These are phyloP conservation scores for Leptinotarsa texana DNA, from an alignment of 1,140 invertebrate genomes.

Conservation along the genomic window DNA sequence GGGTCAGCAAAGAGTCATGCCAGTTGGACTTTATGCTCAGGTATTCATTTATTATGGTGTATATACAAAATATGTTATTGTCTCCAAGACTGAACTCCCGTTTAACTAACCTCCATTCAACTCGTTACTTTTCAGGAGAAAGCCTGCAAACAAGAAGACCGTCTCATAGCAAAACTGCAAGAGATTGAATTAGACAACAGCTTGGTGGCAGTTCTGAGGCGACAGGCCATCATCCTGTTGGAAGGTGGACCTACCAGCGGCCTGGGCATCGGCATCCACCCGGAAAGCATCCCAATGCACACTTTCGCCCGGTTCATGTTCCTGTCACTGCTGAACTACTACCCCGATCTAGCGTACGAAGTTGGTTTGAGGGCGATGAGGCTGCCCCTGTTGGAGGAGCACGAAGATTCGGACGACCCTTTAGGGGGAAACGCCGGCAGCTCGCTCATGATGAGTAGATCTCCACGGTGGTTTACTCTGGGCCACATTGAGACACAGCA, in stretches of 20 bases:
- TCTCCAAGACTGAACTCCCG: background rate
- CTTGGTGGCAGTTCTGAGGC: constrained; percentile 64
- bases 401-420: constrained; percentile 65
- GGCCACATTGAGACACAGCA: constrained; percentile 82
- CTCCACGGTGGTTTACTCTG: constrained; percentile 73
- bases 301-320: constrained; percentile 82
- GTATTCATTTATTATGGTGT: constrained; percentile 45
- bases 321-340: constrained; percentile 70
- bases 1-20: constrained; percentile 78
- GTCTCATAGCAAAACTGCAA: constrained; percentile 73
- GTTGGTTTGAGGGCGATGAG: constrained; percentile 68
- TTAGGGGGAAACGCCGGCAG: constrained; percentile 54
- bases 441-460: constrained; percentile 61
- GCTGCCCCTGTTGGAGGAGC: constrained; percentile 77
- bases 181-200: constrained; percentile 76
- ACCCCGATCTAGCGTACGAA: constrained; percentile 77
- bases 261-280: constrained; percentile 74
- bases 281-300: constrained; percentile 79
- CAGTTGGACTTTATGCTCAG: constrained; percentile 78
- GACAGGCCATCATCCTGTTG: constrained; percentile 66
- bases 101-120: too few species aligned
- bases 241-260: constrained; percentile 77
- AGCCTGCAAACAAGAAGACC: constrained; percentile 75
- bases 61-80: background rate
- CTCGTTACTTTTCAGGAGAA: constrained; percentile 60